Evolutionary conservation across 2,797 vertebrate genomes (phyloP).

Genomic region (Pempheris klunzingeri): DNA sequence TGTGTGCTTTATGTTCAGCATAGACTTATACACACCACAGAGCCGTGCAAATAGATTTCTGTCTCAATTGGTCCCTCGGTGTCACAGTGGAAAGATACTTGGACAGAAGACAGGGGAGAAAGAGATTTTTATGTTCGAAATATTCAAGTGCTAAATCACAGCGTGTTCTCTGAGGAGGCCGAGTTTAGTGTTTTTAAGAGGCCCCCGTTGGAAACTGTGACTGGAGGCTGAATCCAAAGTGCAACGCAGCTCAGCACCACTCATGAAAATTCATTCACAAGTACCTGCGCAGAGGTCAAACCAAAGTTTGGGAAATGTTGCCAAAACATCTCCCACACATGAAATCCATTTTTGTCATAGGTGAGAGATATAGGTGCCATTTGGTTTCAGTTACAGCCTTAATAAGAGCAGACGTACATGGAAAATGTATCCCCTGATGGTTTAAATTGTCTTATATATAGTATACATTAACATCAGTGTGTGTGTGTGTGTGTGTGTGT

Average conservation of each 20-base stretch:
- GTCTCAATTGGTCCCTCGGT: conserved; percentile 88
- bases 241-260: conserved; percentile 48
- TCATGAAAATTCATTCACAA: conserved; percentile 85
- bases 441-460: conserved; percentile 30
- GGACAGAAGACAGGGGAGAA: conserved; percentile 78
- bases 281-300: conserved; percentile 83
- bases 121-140: conserved; percentile 78
- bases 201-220: conserved; percentile 79
- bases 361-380: conserved; percentile 64
- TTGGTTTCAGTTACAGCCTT: conserved; percentile 71
- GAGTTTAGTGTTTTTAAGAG: conserved; percentile 81
- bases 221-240: conserved; percentile 75
- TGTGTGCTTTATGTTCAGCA: conserved; percentile 76
- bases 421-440: conserved; percentile 34
- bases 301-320: conserved; percentile 75
- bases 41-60: conserved; percentile 84
- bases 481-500: neutral
- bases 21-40: conserved; percentile 64
- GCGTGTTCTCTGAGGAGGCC: conserved; percentile 73
- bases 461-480: too few relatives aligned
- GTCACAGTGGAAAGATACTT: conserved; percentile 85
- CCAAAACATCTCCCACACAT: conserved; percentile 76
- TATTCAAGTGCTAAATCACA: conserved; percentile 83
- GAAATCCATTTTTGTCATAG: conserved; percentile 72
- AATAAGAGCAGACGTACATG: conserved; percentile 47